phyloP scores from a whole-genome alignment of 2,797 vertebrate genomes.

The Gobio occitaniae region DNA sequence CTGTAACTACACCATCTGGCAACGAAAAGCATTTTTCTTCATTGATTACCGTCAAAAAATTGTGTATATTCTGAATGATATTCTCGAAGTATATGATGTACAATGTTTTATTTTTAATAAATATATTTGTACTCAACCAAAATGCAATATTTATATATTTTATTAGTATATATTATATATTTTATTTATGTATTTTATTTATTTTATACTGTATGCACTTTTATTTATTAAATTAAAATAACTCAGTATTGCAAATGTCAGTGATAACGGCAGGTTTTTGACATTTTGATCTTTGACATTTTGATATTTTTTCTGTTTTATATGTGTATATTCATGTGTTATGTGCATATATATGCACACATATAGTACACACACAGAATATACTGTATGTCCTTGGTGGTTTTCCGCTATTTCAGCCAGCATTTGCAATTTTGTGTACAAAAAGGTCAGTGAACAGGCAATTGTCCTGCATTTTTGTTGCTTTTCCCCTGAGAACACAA shows the following conservation, averaged over 20 bases:
- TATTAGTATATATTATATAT: background rate
- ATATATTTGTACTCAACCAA: background rate
- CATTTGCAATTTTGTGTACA: slow-evolving; percentile 1
- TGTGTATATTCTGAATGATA: background rate
- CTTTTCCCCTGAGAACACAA: background rate
- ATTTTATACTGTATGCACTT: background rate
- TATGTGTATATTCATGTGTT: background rate
- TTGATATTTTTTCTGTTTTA: background rate
- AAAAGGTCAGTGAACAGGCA: background rate
- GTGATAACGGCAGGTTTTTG: background rate
- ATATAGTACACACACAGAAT: no score
- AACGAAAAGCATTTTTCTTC: background rate
- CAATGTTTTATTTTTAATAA: background rate
- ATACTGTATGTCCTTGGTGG: background rate
- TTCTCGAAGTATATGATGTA: background rate
- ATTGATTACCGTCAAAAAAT: background rate
- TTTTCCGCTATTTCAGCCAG: background rate
- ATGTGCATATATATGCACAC: no score
- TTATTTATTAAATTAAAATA: background rate
- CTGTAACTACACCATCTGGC: slow-evolving; percentile 5
- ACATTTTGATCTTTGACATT: background rate
- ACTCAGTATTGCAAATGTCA: background rate
- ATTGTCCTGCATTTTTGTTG: slow-evolving; percentile 11
- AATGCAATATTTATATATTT: background rate
- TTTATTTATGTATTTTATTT: background rate